Evolutionary conservation across 2,113 vertebrate species (phyloP).

Genomic region (Melospiza georgiana): DNA sequence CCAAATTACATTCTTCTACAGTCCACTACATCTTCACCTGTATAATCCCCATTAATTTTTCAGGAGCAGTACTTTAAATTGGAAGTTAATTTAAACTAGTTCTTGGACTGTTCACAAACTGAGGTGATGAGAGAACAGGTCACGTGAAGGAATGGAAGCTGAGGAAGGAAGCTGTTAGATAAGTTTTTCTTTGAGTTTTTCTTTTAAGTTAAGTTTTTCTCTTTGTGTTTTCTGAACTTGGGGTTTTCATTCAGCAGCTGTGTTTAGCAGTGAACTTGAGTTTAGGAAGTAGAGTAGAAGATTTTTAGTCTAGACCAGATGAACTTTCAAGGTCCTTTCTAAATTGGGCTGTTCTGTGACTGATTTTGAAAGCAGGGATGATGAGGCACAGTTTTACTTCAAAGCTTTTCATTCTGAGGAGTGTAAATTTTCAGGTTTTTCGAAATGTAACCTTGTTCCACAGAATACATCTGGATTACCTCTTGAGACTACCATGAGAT

Average conservation of each 20-base stretch:
- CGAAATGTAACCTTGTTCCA: constrained; percentile 60
- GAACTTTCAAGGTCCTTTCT: not conserved
- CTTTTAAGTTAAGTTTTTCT: not conserved
- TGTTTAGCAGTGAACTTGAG: not conserved
- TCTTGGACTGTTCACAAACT: not conserved
- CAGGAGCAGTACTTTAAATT: not conserved
- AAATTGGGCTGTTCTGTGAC: not conserved
- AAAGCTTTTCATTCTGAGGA: constrained; percentile 7
- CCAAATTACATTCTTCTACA: not conserved
- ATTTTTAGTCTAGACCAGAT: not conserved
- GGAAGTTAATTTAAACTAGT: not conserved
- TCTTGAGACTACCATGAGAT: not conserved
- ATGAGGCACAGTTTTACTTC: not conserved
- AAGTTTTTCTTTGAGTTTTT: not conserved
- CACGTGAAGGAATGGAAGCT: not conserved
- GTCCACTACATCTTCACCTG: not conserved
- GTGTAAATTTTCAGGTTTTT: not conserved
- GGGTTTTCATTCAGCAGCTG: not conserved
- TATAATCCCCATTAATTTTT: not conserved
- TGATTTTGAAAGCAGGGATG: not conserved
- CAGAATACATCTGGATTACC: constrained; percentile 55
- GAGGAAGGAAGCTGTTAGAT: not conserved
- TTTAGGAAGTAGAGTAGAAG: not conserved
- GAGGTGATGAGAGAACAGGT: not conserved
- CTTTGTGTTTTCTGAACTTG: not conserved